Evolutionary conservation across 30 jellyfish, hydroid and myxozoan species (phyloP).

Genomic region (Cassiopea xamachana): DNA sequence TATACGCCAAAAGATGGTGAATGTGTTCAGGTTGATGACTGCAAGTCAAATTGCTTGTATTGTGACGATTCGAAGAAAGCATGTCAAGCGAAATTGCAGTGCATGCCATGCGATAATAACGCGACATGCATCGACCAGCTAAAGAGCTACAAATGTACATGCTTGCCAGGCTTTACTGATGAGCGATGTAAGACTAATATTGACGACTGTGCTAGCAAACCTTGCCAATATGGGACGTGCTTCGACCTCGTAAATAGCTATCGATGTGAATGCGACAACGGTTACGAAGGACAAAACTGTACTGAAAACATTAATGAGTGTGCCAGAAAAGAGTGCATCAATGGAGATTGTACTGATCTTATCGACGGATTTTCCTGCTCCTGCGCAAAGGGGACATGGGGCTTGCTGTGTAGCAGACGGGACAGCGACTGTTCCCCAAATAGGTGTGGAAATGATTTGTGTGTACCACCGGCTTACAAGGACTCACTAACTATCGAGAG

Average conservation of each 20-base stretch:
- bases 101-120: constrained; percentile 56
- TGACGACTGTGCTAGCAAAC: constrained; percentile 54
- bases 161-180: constrained; percentile 70
- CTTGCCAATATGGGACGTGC: constrained; percentile 72
- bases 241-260: constrained; percentile 64
- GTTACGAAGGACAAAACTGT: constrained; percentile 67
- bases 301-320: constrained; percentile 47
- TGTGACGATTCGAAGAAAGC: constrained; percentile 69
- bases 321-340: constrained; percentile 41
- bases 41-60: constrained; percentile 61
- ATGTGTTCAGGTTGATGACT: constrained; percentile 78
- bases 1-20: constrained; percentile 50
- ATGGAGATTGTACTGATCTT: constrained; percentile 53
- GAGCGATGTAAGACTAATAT: constrained; percentile 61
- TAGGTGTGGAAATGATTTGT: constrained; percentile 37
- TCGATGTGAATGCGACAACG: constrained; percentile 71
- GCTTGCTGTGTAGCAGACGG: constrained; percentile 53
- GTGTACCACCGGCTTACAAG: constrained; percentile 52
- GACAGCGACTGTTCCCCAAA: constrained; percentile 9
- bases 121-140: constrained; percentile 62
- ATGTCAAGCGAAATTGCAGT: constrained; percentile 10
- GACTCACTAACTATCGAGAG: neutral
- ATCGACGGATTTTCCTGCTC: constrained; percentile 42
- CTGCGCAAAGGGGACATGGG: constrained; percentile 19
- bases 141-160: constrained; percentile 34